Base-by-base conservation (phyloP, 2,888 invertebrate species). In the Amorpha juglandis region DNA sequence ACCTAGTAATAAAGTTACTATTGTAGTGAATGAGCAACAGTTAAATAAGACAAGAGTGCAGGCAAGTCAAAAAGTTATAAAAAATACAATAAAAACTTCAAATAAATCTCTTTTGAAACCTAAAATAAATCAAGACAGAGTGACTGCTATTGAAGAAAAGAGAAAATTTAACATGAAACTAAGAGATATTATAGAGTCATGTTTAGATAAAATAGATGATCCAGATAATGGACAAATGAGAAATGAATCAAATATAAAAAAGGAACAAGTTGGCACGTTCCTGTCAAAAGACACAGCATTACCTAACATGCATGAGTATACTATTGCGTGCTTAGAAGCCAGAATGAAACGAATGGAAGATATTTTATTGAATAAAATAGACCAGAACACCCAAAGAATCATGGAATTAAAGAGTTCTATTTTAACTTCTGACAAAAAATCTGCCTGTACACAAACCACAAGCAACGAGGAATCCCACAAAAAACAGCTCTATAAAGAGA, bases 141-240 rank as follows among this genome's bases (percentile, higher is more conserved):
- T 80, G 48, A 91, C 91, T 55, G 87, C 82, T 47, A 92, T 92
- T 66, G 80, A 86, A 71, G 80, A 88, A 74, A 93, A 93, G 72
- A 82, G 93, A 68, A 84, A 87, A 68, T 92, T 90, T 71, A 92
- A 92, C 73, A 91, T 89, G 84, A 91, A 87, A 72, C 70, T 93
- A 55, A 82, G 84, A 74, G 90, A 92, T 72, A 84, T 91, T 7
- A 79, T 92, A 69, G 85, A 87, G 76, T 82, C 86, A 45, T 87
- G 87, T 72, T 73, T 91, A 50, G 85, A 86, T 67, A 86, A 85
- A 74, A 68, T 64, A 35, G 65, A n/a, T 50, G 64, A 58, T 63
- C 67, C 33, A 63, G 47, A 50, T 63, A 67, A 68, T 64, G 52
- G 33, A 47, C 47, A 55, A 55, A 8, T 11, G 14, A 19, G 38